These are phyloP conservation scores for Spisula subtruncata DNA, from an alignment of 2,888 invertebrate species.

Conservation along the genomic window DNA sequence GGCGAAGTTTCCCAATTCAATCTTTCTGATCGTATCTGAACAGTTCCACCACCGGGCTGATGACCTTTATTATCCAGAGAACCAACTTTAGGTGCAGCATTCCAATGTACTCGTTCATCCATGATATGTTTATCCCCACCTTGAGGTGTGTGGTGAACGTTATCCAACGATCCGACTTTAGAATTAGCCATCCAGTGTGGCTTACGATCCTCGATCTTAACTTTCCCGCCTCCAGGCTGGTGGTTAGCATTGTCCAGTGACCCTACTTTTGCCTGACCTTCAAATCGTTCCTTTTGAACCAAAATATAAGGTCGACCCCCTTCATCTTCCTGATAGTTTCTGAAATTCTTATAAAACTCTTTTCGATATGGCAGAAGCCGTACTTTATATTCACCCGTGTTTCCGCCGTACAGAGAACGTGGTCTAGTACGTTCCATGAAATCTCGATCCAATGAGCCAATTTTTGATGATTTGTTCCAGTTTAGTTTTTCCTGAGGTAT, in stretches of 20 bases:
- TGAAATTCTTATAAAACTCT: slow-evolving; percentile 64
- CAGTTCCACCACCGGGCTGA: slow-evolving; percentile 69
- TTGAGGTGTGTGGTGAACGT: slow-evolving; percentile 73
- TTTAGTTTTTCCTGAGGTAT: slow-evolving; percentile 70
- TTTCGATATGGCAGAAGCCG: slow-evolving; percentile 61
- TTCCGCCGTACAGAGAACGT: slow-evolving; percentile 55
- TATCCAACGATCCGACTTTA: slow-evolving; percentile 78
- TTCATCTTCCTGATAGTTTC: slow-evolving; percentile 66
- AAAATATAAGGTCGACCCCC: slow-evolving; percentile 66
- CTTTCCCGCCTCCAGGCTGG: slow-evolving; percentile 90
- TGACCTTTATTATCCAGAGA: slow-evolving; percentile 88
- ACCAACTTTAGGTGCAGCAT: slow-evolving; percentile 95
- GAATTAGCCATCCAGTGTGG: slow-evolving; percentile 69
- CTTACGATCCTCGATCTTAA: slow-evolving; percentile 65
- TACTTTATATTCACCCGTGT: slow-evolving; percentile 58
- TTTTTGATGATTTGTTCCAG: slow-evolving; percentile 77
- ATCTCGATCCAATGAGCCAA: slow-evolving; percentile 71
- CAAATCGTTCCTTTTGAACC: slow-evolving; percentile 86
- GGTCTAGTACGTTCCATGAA: slow-evolving; percentile 69
- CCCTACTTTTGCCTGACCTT: slow-evolving; percentile 95
- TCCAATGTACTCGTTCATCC: slow-evolving; percentile 86
- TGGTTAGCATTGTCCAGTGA: slow-evolving; percentile 96
- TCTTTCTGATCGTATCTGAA: slow-evolving; percentile 67
- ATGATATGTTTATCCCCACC: slow-evolving; percentile 72
- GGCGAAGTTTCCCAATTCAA: slow-evolving; percentile 75